Conservation (phyloP, 2,888 invertebrate genomes). For the Ophioninae sp. region DNA sequence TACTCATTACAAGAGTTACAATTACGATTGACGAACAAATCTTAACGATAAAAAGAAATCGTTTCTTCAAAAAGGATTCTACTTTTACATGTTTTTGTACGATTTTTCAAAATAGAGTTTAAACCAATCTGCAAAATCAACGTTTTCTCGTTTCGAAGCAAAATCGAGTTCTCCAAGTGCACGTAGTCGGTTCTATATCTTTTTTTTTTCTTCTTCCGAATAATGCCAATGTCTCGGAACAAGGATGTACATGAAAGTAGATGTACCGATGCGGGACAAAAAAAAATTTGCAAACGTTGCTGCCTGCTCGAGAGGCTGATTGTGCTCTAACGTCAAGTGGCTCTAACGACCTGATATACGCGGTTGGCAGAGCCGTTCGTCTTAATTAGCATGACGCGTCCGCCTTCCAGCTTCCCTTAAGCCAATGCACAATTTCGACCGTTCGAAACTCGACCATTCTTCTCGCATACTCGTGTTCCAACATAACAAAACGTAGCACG, state of each 20-base stretch:
- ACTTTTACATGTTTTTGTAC: neutral
- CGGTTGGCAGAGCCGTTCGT: constrained; percentile 56
- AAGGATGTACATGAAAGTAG: neutral
- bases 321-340: constrained; percentile 53
- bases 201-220: neutral
- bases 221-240: constrained; percentile 8
- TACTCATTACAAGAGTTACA: too few species aligned
- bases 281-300: constrained; percentile 21
- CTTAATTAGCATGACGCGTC: constrained; percentile 63
- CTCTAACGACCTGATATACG: constrained; percentile 60
- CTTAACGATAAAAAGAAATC: neutral
- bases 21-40: neutral
- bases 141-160: constrained; percentile 23
- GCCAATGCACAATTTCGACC: constrained; percentile 17
- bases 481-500: neutral
- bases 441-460: constrained; percentile 18
- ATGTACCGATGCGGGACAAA: constrained; percentile 1
- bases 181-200: neutral
- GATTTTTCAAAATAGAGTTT: neutral
- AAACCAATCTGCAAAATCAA: constrained; percentile 13
- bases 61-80: neutral
- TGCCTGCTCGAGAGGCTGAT: constrained; percentile 37
- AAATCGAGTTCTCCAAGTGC: neutral
- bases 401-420: constrained; percentile 51
- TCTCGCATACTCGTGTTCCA: constrained; percentile 2